Conservation (phyloP, 2,113 vertebrate species). For the Tychaedon coryphoeus region DNA sequence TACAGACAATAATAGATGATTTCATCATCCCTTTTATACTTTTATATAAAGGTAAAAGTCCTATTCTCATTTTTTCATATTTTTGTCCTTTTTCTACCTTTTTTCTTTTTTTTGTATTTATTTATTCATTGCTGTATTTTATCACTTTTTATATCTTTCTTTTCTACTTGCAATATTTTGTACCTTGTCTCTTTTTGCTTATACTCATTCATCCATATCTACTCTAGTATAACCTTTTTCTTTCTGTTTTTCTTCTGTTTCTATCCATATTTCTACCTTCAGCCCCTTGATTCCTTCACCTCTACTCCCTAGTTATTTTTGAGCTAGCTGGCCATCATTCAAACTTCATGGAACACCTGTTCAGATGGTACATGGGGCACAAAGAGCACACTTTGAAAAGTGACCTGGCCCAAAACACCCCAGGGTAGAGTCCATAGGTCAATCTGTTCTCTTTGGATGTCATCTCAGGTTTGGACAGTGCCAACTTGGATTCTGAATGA, state of each 20-base stretch:
- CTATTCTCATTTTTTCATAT: neutral
- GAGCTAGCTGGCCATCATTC: neutral
- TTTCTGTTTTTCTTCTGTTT: neutral
- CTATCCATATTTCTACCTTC: neutral
- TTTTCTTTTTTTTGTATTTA: neutral
- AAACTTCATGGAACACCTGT: neutral
- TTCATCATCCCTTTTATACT: neutral
- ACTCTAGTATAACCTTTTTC: neutral
- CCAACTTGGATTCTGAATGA: neutral
- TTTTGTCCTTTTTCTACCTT: neutral
- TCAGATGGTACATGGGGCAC: neutral
- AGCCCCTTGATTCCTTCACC: neutral
- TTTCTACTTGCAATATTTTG: neutral
- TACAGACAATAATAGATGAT: neutral
- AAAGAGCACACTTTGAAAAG: neutral
- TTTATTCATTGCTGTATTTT: neutral
- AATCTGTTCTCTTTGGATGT: neutral
- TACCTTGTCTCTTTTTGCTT: neutral
- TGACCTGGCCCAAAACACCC: neutral
- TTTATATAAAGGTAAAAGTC: neutral
- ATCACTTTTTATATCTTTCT: neutral
- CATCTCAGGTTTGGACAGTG: neutral
- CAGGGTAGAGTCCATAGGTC: neutral
- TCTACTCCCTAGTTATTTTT: neutral
- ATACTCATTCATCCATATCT: neutral